Evolutionary conservation across 2,113 vertebrate species (phyloP).

Genomic region (Artemisiospiza belli): DNA sequence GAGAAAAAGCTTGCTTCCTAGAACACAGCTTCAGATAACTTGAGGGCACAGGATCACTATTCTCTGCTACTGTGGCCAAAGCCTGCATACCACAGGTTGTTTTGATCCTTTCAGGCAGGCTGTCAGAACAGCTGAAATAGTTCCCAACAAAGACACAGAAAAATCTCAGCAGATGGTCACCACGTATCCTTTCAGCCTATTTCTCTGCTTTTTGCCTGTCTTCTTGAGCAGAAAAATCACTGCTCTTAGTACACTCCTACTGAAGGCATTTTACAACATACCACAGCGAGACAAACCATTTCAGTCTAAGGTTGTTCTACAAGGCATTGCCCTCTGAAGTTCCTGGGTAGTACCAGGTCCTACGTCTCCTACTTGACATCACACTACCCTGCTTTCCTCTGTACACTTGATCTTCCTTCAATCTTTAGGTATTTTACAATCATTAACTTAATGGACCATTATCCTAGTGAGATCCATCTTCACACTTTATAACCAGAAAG

Average conservation of each 20-base stretch:
- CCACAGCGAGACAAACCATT: background rate
- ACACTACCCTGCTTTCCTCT: background rate
- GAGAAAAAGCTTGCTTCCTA: background rate
- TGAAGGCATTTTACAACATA: background rate
- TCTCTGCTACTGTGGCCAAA: background rate
- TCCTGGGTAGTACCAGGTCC: background rate
- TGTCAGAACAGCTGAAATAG: slow-evolving; percentile 12
- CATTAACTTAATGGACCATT: background rate
- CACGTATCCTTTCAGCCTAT: background rate
- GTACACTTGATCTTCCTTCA: background rate
- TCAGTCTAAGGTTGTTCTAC: background rate
- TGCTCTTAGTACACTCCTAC: background rate
- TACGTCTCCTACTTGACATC: background rate
- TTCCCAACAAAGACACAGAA: background rate
- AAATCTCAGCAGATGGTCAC: slow-evolving; percentile 2
- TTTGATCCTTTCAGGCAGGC: slow-evolving; percentile 8
- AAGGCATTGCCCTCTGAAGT: background rate
- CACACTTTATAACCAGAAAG: background rate
- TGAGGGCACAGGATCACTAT: background rate
- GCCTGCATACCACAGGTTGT: background rate
- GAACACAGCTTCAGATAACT: background rate
- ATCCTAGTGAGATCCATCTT: background rate
- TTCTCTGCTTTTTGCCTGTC: background rate
- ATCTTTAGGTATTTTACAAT: background rate
- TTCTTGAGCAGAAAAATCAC: background rate